Conservation (phyloP, 2,888 invertebrate genomes). For the Cryptophagus acutangulus region DNA sequence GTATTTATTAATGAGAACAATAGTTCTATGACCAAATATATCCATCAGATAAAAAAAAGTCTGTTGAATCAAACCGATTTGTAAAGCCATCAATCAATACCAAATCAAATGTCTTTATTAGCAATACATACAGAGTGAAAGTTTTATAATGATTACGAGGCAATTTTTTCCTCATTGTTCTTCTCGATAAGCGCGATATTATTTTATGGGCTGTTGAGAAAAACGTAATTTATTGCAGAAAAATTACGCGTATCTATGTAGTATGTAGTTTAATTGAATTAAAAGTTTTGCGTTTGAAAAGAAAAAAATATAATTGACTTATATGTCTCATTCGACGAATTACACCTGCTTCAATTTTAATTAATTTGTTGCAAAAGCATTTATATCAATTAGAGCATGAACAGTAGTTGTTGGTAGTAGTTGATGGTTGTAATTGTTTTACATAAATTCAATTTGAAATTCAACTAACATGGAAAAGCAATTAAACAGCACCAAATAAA, state of each 20-base stretch:
- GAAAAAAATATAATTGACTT: conserved; percentile 15
- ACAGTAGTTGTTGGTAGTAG: conserved; percentile 21
- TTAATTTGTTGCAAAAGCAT: conserved; percentile 29
- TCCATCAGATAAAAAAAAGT: too few species aligned
- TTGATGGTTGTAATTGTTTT: conserved; percentile 21
- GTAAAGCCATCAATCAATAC: conserved; percentile 5
- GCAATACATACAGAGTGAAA: conserved; percentile 4
- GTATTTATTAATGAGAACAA: too few species aligned
- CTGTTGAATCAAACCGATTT: too few species aligned
- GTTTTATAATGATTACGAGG: conserved; percentile 4
- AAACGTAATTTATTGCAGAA: not conserved
- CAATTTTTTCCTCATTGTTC: too few species aligned
- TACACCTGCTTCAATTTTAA: conserved; percentile 27
- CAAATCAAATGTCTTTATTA: conserved; percentile 8
- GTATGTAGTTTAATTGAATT: not conserved
- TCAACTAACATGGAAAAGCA: conserved; percentile 27
- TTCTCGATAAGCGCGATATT: too few species aligned
- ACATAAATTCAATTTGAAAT: conserved; percentile 26
- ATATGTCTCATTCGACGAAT: conserved; percentile 14
- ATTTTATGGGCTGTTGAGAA: not conserved
- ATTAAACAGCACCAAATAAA: conserved; percentile 25
- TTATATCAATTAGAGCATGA: conserved; percentile 32
- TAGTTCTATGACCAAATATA: too few species aligned
- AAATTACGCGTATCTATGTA: not conserved
- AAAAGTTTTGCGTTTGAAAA: too few species aligned